Evolutionary conservation across 2,888 invertebrate genomes (phyloP).

Genomic region (Leptodirus hochenwartii): DNA sequence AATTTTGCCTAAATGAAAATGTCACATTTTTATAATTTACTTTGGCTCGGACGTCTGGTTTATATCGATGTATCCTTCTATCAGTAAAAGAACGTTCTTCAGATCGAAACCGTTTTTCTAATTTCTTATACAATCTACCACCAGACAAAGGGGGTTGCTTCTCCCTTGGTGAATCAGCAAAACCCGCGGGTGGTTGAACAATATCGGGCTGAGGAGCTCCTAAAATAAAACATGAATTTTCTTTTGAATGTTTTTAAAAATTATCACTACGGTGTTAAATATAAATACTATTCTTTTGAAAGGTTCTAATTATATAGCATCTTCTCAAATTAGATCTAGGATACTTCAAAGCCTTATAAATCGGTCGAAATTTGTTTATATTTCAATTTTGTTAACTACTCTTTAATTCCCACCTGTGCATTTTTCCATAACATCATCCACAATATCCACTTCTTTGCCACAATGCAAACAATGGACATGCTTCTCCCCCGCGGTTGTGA

Average conservation of each 20-base stretch:
- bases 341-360: too few species aligned
- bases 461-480: slow-evolving; percentile 62
- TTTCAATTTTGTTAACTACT: too few species aligned
- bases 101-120: slow-evolving; percentile 60
- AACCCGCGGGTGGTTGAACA: slow-evolving; percentile 76
- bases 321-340: too few species aligned
- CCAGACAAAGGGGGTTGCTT: slow-evolving; percentile 25
- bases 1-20: too few species aligned
- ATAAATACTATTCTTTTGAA: too few species aligned
- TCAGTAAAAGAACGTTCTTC: slow-evolving; percentile 48
- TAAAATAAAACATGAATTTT: slow-evolving; percentile 9
- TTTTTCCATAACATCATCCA: too few species aligned
- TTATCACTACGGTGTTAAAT: slow-evolving; percentile 6
- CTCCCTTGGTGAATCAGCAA: slow-evolving; percentile 60
- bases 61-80: slow-evolving; percentile 41
- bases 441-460: slow-evolving; percentile 51
- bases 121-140: slow-evolving; percentile 53
- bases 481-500: slow-evolving; percentile 25
- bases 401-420: too few species aligned
- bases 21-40: too few species aligned
- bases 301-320: too few species aligned
- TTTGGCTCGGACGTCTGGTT: slow-evolving; percentile 65
- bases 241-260: background rate
- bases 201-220: slow-evolving; percentile 36
- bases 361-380: too few species aligned